These are phyloP conservation scores for Drosophila putrida DNA, from an alignment of 2,888 invertebrate species.

Conservation along the genomic window DNA sequence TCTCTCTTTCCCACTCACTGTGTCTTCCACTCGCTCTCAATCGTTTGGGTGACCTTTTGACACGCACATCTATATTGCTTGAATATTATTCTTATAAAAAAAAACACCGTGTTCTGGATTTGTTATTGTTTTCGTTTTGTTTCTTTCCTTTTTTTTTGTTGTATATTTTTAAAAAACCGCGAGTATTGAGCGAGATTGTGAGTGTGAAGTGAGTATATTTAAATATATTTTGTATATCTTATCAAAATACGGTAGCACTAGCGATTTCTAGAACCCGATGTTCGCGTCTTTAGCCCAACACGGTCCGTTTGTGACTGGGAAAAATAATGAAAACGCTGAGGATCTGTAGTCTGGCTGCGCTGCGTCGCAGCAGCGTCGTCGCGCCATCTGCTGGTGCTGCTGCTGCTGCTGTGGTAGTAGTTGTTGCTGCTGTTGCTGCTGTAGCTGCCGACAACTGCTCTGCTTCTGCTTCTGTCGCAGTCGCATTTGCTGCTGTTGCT, in stretches of 20 bases:
- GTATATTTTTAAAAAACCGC: conserved; percentile 34
- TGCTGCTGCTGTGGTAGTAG: conserved; percentile 26
- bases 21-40: conserved; percentile 35
- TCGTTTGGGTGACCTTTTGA: conserved; percentile 66
- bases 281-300: conserved; percentile 85
- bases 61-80: conserved; percentile 51
- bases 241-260: conserved; percentile 25
- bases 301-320: conserved; percentile 85
- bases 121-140: conserved; percentile 23
- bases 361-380: conserved; percentile 44
- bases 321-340: conserved; percentile 69
- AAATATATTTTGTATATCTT: conserved; percentile 37
- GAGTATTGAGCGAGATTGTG: conserved; percentile 50
- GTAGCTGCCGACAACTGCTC: conserved; percentile 29
- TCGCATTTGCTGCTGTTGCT: conserved; percentile 18
- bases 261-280: conserved; percentile 58
- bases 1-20: conserved; percentile 21
- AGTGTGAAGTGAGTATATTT: conserved; percentile 23
- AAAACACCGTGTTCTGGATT: conserved; percentile 32
- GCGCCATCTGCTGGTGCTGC: conserved; percentile 30
- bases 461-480: conserved; percentile 27
- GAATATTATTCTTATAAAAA: conserved; percentile 58
- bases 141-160: conserved; percentile 14
- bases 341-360: conserved; percentile 61
- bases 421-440: conserved; percentile 23